Evolutionary conservation across 2,888 invertebrate species (phyloP).

Genomic region (Metellina segmentata): DNA sequence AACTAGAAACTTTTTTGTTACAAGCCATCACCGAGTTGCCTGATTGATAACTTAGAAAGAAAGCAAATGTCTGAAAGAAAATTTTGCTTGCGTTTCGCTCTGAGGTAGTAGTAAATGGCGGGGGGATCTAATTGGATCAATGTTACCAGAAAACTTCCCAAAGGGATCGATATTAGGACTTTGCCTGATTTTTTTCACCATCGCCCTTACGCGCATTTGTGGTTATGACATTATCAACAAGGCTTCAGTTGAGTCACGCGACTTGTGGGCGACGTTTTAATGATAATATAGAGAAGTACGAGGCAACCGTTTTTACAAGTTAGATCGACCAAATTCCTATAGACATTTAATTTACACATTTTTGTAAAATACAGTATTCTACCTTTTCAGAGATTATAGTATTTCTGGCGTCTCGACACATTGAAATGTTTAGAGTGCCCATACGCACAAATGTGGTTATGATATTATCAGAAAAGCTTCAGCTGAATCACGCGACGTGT

Average conservation of each 20-base stretch:
- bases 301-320: neutral
- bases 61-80: slow-evolving; percentile 5
- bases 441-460: neutral
- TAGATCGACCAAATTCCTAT: too few relatives aligned
- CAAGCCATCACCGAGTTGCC: slow-evolving; percentile 10
- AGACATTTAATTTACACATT: too few relatives aligned
- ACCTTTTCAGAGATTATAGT: too few relatives aligned
- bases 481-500: neutral
- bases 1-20: slow-evolving; percentile 42
- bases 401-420: too few relatives aligned
- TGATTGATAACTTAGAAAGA: slow-evolving; percentile 52
- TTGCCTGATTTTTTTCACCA: slow-evolving; percentile 44
- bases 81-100: slow-evolving; percentile 39
- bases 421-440: too few relatives aligned
- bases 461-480: neutral
- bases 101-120: slow-evolving; percentile 55
- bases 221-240: slow-evolving; percentile 55
- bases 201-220: slow-evolving; percentile 51
- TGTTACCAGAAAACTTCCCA: slow-evolving; percentile 40
- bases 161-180: slow-evolving; percentile 53
- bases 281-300: slow-evolving; percentile 2
- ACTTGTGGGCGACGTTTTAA: slow-evolving; percentile 16
- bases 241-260: slow-evolving; percentile 21
- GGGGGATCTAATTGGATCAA: slow-evolving; percentile 62
- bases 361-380: too few relatives aligned